Percentiles rank a stretch among this genome's conserved stretches.
Conservation (phyloP, 2,888 invertebrate genomes). For the Didymodactylos carnosus region DNA sequence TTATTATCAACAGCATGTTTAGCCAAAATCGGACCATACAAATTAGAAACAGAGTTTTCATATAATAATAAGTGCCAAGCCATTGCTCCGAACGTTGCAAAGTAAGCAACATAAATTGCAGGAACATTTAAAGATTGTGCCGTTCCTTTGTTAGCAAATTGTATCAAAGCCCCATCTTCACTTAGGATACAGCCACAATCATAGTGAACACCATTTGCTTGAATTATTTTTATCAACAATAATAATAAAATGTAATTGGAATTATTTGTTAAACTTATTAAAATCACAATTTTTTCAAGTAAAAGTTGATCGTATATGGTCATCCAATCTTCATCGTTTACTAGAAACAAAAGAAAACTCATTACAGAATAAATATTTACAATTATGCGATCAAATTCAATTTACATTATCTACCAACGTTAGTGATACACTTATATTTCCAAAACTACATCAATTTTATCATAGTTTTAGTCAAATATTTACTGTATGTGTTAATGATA, state of each 20-base stretch:
- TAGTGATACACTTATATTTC: not conserved
- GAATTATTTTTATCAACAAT: not conserved
- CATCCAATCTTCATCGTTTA: not conserved
- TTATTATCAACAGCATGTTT: not conserved
- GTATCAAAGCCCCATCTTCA: not conserved
- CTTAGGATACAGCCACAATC: not conserved
- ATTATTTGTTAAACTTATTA: not conserved
- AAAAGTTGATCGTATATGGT: not conserved
- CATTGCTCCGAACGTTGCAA: not conserved
- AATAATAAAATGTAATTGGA: not conserved
- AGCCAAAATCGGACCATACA: not conserved
- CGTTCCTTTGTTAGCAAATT: not conserved
- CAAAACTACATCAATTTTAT: not conserved
- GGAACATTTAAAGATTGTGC: not conserved
- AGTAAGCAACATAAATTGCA: not conserved
- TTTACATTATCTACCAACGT: not conserved
- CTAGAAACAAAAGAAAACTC: not conserved
- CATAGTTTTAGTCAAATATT: not conserved
- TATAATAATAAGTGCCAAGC: not conserved
- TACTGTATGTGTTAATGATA: not conserved
- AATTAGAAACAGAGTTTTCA: not conserved
- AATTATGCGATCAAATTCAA: not conserved
- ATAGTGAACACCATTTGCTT: not conserved
- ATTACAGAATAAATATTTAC: not conserved
- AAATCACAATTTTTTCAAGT: not conserved